Conservation (phyloP, 2,797 vertebrate species). For the Aldrovandia affinis region DNA sequence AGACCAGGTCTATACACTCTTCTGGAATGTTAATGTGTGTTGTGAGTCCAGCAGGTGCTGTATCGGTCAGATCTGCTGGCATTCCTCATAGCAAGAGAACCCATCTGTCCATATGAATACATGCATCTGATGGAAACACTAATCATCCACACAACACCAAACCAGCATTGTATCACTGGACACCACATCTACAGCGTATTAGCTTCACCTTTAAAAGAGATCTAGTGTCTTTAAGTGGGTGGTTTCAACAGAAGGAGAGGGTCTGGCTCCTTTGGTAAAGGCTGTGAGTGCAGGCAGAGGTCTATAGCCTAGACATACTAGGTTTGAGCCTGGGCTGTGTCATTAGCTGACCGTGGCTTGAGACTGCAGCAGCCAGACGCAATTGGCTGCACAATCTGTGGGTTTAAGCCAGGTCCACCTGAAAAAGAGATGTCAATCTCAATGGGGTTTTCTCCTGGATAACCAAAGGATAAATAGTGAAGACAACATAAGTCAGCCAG, state of each 20-base stretch:
- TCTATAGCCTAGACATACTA: not conserved
- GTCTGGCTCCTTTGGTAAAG: not conserved
- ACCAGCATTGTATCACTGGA: too few relatives aligned
- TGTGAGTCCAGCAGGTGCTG: not conserved
- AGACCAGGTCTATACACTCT: not conserved
- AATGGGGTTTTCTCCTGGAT: too few relatives aligned
- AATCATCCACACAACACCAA: too few relatives aligned
- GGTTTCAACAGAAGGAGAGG: too few relatives aligned
- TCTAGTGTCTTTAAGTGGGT: not conserved
- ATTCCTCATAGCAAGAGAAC: constrained; percentile 27
- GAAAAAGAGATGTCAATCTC: too few relatives aligned
- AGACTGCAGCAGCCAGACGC: not conserved
- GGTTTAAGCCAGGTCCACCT: too few relatives aligned
- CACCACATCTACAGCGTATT: too few relatives aligned
- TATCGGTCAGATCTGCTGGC: constrained; percentile 19
- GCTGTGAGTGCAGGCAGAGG: not conserved
- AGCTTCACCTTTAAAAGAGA: constrained; percentile 6
- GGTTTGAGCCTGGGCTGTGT: not conserved
- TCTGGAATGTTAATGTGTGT: not conserved
- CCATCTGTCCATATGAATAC: too few relatives aligned
- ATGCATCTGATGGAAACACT: too few relatives aligned
- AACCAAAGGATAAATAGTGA: too few relatives aligned
- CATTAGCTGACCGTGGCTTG: not conserved
- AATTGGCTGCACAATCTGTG: too few relatives aligned
- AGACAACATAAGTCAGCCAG: too few relatives aligned